Base-by-base conservation (phyloP, 30 jellyfish, hydroid and myxozoan genomes). In the Turritopsis rubra region DNA sequence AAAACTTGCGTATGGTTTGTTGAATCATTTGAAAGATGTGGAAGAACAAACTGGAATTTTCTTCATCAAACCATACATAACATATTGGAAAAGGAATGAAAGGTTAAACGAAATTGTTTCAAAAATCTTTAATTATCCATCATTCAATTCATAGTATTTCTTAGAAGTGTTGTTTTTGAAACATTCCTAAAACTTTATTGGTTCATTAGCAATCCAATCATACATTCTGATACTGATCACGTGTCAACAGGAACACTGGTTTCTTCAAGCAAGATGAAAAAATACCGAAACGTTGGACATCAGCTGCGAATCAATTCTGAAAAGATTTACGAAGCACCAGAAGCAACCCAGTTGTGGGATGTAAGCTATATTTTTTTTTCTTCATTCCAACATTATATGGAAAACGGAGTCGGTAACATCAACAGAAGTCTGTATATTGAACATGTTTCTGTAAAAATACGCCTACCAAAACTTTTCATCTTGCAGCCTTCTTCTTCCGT, bases 41-140 rank as follows among this genome's bases (percentile, higher is more conserved):
- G 95, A 91, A 80, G 85, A 86, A 26, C 96, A 91, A 85, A 86
- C 95, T 18, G 97, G 97, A 60, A 81, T 83, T 25, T 91, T 91
- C 75, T 52, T 91, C 65, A 91, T 91, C 52, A 91, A 91, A 75
- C 97, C 97, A 16, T 79, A 84, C 75, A 76, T 85, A 85, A 82
- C 91, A 0, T 80, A 79, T 29, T 5, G 60, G 13, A 5, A 13
- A 13, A 41, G 13, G 13, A 13, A 5, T 13, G 60, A 41, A 41
- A 41, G 60, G 60, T 41, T 41, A n/a, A n/a, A n/a, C n/a, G n/a
- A n/a, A n/a, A n/a, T n/a, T n/a, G n/a, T n/a, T n/a, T n/a, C n/a
- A n/a, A n/a, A n/a, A n/a, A n/a, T n/a, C n/a, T n/a, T n/a, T n/a
- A n/a, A n/a, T n/a, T n/a, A n/a, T n/a, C n/a, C n/a, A n/a, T n/a